These are phyloP conservation scores for Geotrupes spiniger DNA, from an alignment of 2,888 invertebrate species.

Conservation along the genomic window DNA sequence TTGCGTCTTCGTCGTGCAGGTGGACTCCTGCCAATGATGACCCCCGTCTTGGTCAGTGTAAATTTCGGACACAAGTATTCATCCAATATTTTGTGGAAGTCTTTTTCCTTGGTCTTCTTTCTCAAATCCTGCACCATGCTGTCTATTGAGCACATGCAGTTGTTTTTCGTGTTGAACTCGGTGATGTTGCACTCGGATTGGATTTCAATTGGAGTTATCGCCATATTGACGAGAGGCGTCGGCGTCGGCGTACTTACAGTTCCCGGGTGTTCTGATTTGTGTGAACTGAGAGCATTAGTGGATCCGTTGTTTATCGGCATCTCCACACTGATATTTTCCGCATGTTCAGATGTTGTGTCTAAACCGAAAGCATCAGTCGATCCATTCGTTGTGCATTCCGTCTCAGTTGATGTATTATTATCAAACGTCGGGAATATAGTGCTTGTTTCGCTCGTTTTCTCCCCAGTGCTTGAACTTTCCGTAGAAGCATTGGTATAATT, in stretches of 20 bases:
- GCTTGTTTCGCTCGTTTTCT: too few relatives aligned
- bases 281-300: too few relatives aligned
- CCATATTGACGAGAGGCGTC: constrained; percentile 11
- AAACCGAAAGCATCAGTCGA: too few relatives aligned
- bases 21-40: constrained; percentile 8
- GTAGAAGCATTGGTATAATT: too few relatives aligned
- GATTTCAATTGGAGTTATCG: constrained; percentile 12
- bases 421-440: too few relatives aligned
- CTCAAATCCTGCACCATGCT: constrained; percentile 31
- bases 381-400: too few relatives aligned
- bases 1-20: constrained; percentile 14
- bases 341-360: background rate
- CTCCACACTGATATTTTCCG: background rate
- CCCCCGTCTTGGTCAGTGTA: constrained; percentile 11
- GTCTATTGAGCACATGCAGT: constrained; percentile 36
- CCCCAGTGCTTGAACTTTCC: too few relatives aligned
- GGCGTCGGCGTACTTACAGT: background rate
- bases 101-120: constrained; percentile 15
- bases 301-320: background rate
- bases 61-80: constrained; percentile 16
- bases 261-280: constrained; percentile 1
- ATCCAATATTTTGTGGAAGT: constrained; percentile 20
- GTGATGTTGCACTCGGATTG: constrained; percentile 21
- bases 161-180: constrained; percentile 26
- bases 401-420: too few relatives aligned